These are phyloP conservation scores for Monochamus alternatus DNA, from an alignment of 2,888 invertebrate genomes.

Conservation along the genomic window DNA sequence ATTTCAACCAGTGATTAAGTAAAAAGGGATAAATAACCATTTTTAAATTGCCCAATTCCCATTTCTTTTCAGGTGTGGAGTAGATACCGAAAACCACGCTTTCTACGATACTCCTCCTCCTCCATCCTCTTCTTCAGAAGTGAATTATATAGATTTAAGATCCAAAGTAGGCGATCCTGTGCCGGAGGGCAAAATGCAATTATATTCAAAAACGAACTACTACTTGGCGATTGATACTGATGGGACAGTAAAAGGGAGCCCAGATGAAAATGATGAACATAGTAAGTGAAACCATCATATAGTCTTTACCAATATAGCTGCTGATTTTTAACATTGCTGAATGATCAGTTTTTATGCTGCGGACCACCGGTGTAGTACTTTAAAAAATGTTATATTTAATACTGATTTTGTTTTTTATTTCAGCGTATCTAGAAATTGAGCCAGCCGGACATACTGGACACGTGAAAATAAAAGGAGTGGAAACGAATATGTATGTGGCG, in stretches of 20 bases:
- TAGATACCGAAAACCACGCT: conserved; percentile 39
- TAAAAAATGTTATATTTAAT: no score
- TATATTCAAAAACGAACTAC: conserved; percentile 74
- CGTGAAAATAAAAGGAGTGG: conserved; percentile 73
- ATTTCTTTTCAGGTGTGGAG: conserved; percentile 47
- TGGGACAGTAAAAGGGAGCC: conserved; percentile 73
- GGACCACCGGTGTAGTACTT: no score
- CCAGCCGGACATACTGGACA: conserved; percentile 73
- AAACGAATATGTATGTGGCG: conserved; percentile 74
- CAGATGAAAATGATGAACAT: conserved; percentile 72
- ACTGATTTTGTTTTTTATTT: conserved; percentile 46
- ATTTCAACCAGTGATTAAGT: no score
- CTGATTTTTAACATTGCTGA: no score
- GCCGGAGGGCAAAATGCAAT: conserved; percentile 72
- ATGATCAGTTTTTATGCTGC: no score
- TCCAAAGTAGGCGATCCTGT: conserved; percentile 67
- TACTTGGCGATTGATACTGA: conserved; percentile 73
- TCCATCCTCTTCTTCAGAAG: conserved; percentile 54
- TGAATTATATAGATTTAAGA: conserved; percentile 52
- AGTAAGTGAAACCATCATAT: conserved; percentile 67
- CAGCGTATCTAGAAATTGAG: conserved; percentile 74
- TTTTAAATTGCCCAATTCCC: no score
- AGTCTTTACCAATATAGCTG: no score
- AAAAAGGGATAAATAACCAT: no score
- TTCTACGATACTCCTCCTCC: conserved; percentile 51